These are phyloP conservation scores for Pseudobourletiella spinata DNA, from an alignment of 1,140 invertebrate genomes.

Conservation along the genomic window DNA sequence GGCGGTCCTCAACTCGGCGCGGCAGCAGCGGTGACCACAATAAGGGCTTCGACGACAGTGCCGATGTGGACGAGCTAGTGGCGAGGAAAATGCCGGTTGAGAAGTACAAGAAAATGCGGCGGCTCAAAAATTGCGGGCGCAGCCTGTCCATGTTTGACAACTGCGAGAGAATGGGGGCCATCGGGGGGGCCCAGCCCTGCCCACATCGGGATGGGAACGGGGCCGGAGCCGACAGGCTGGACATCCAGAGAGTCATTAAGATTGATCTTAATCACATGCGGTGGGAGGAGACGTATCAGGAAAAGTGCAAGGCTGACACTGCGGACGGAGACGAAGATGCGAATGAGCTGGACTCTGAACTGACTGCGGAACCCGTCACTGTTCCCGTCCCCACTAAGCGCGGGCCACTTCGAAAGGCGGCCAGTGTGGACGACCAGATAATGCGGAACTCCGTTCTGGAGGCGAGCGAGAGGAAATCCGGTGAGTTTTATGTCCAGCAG, in stretches of 20 bases:
- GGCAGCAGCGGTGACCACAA: too few relatives aligned
- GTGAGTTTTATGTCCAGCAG: neutral
- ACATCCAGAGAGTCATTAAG: constrained; percentile 26
- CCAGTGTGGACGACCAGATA: constrained; percentile 25
- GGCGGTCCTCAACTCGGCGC: too few relatives aligned
- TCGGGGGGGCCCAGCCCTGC: neutral
- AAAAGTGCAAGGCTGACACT: constrained; percentile 1
- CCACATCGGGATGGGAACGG: neutral
- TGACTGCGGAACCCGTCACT: neutral
- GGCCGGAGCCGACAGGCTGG: neutral
- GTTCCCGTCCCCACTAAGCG: neutral
- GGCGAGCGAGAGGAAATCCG: neutral
- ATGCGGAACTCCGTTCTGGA: neutral
- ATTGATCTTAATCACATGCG: constrained; percentile 29
- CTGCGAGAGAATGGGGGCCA: constrained; percentile 1
- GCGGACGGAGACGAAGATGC: neutral
- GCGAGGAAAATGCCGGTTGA: constrained; percentile 29
- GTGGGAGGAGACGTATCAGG: constrained; percentile 22
- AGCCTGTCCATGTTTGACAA: constrained; percentile 23
- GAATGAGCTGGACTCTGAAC: too few relatives aligned
- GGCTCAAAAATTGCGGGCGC: neutral
- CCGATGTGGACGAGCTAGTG: constrained; percentile 5
- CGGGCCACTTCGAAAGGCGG: constrained; percentile 10
- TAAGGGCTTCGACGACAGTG: too few relatives aligned
- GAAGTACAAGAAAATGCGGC: constrained; percentile 17